Percentiles rank a stretch among this genome's conserved stretches.
Conservation (phyloP, 2,113 vertebrate species). For the Entomyzon cyanotis region DNA sequence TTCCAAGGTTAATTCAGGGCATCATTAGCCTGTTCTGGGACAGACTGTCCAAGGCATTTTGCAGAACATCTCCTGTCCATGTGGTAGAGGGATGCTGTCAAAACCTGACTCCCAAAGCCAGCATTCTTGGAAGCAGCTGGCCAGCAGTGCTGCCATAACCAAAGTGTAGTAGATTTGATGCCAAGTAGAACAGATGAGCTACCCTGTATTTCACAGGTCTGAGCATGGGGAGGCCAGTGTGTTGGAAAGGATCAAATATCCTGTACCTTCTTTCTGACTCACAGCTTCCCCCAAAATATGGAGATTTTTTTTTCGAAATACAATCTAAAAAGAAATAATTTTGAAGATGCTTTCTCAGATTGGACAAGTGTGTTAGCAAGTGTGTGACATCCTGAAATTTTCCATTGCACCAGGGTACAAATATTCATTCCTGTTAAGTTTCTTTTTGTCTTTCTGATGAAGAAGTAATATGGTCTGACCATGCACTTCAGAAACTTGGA, state of each 20-base stretch:
- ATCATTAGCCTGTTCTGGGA: not conserved
- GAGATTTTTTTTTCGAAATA: not conserved
- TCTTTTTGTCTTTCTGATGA: not conserved
- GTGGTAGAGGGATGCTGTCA: not conserved
- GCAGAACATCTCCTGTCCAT: accelerated
- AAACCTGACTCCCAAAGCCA: not conserved
- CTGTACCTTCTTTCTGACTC: not conserved
- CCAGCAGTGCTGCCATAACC: not conserved
- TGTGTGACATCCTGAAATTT: not conserved
- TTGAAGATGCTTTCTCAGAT: not conserved
- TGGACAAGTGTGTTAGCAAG: not conserved
- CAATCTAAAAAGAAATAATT: not conserved
- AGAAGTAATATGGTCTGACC: not conserved
- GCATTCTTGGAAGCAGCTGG: conserved; percentile 12
- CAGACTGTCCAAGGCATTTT: not conserved
- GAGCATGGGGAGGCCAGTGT: not conserved
- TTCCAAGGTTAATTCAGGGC: not conserved
- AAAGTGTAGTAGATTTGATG: not conserved
- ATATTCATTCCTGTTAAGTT: not conserved
- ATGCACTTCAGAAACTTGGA: not conserved
- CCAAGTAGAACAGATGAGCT: not conserved
- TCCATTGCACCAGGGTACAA: not conserved
- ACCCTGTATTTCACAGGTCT: not conserved
- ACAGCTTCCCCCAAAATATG: not conserved
- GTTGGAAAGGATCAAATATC: not conserved